Percentiles rank a stretch among this genome's conserved stretches.
These are phyloP conservation scores for Agonum fuliginosum DNA, from an alignment of 2,888 invertebrate genomes.

Conservation along the genomic window DNA sequence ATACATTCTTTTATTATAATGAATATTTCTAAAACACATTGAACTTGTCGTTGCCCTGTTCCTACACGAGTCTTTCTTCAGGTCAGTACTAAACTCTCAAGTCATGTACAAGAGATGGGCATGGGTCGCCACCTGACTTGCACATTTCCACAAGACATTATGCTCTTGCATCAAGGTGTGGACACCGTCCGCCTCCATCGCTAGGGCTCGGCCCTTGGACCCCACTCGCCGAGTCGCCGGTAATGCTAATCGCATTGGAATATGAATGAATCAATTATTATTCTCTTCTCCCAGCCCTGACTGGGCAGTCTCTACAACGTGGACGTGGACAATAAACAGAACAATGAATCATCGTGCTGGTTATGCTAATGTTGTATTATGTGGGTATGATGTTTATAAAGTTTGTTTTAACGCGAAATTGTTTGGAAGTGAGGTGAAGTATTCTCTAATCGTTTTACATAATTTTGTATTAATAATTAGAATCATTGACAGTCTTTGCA, in stretches of 20 bases:
- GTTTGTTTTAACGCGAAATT: too few species aligned
- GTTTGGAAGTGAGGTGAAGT: too few species aligned
- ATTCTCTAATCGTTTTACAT: too few species aligned
- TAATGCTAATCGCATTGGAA: conserved; percentile 40
- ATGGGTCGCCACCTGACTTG: conserved; percentile 30
- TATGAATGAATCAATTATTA: conserved; percentile 46
- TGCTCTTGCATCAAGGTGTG: conserved; percentile 19
- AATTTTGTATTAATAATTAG: too few species aligned
- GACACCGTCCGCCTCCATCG: conserved; percentile 9
- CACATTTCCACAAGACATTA: not conserved
- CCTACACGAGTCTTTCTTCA: not conserved
- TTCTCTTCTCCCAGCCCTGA: conserved; percentile 31
- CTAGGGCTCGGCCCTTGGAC: conserved; percentile 19
- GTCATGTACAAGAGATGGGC: conserved; percentile 15
- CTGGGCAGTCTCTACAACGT: conserved; percentile 6
- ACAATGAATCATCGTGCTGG: conserved; percentile 38
- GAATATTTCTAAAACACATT: too few species aligned
- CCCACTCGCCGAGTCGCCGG: not conserved
- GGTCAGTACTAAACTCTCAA: not conserved
- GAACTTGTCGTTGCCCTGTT: too few species aligned
- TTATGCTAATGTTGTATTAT: conserved; percentile 14
- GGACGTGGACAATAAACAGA: conserved; percentile 11
- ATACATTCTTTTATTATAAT: too few species aligned
- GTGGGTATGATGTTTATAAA: too few species aligned
- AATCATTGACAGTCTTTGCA: too few species aligned